Evolutionary conservation across 2,888 invertebrate genomes (phyloP).

Genomic region (Dione juno): DNA sequence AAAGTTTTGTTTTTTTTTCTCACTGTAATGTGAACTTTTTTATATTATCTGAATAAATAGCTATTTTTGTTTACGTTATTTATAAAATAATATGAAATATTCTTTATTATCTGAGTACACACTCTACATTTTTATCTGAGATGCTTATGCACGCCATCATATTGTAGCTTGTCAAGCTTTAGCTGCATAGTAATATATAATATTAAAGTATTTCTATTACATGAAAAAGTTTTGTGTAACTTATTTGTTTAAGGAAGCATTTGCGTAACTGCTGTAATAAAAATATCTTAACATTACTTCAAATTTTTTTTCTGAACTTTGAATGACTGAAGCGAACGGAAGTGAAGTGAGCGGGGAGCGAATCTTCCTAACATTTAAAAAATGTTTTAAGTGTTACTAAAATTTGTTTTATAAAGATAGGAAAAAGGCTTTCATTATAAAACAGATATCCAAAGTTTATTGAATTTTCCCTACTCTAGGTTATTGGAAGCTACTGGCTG

Average conservation of each 20-base stretch:
- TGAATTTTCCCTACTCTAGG: not conserved
- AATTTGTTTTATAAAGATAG: not conserved
- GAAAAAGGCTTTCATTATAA: not conserved
- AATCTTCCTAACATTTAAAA: not conserved
- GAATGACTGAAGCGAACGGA: not conserved
- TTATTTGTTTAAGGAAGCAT: too few species aligned
- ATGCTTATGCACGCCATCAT: constrained; percentile 4
- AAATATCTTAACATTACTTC: too few species aligned
- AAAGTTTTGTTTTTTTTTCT: not conserved
- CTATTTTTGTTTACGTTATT: not conserved
- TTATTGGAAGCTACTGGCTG: not conserved
- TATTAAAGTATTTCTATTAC: too few species aligned
- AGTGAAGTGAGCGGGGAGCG: not conserved
- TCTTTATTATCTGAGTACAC: not conserved
- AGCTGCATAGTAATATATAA: not conserved
- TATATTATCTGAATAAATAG: not conserved
- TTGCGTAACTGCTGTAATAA: too few species aligned
- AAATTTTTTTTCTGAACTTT: not conserved
- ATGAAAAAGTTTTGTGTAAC: too few species aligned
- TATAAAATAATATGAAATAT: not conserved
- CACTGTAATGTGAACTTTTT: not conserved
- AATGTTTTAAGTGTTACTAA: not conserved
- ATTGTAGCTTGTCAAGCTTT: not conserved
- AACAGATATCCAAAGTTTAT: not conserved
- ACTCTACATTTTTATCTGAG: constrained; percentile 16